These are phyloP conservation scores for Heteropelma amictum DNA, from an alignment of 2,888 invertebrate genomes.

Conservation along the genomic window DNA sequence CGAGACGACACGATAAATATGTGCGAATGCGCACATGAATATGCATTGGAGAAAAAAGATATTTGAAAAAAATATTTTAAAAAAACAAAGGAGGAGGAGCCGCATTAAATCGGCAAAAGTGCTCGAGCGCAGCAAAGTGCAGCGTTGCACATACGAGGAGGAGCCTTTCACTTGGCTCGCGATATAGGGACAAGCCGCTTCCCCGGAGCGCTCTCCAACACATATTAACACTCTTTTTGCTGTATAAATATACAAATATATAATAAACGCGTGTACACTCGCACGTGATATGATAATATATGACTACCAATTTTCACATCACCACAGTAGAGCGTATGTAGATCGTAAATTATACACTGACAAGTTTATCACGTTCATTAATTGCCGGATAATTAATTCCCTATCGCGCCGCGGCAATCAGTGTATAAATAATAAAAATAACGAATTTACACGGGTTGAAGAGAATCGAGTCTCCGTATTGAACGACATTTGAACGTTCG, in stretches of 20 bases:
- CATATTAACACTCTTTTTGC: neutral
- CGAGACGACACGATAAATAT: constrained; percentile 1
- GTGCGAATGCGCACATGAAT: neutral
- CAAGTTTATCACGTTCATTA: constrained; percentile 45
- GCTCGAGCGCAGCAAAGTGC: constrained; percentile 33
- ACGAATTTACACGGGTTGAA: neutral
- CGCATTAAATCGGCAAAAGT: constrained; percentile 18
- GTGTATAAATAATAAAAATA: constrained; percentile 28
- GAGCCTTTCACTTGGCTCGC: constrained; percentile 36
- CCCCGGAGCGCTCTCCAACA: constrained; percentile 1
- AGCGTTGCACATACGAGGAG: constrained; percentile 24
- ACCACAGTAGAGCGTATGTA: neutral
- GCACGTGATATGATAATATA: no score
- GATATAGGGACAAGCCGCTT: constrained; percentile 17
- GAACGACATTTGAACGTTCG: neutral
- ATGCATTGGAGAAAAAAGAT: no score
- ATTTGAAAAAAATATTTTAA: neutral
- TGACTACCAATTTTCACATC: constrained; percentile 21
- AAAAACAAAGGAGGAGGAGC: neutral
- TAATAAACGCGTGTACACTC: neutral
- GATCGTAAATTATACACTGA: constrained; percentile 31
- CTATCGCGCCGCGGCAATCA: constrained; percentile 21
- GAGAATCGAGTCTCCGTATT: neutral
- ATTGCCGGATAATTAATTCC: constrained; percentile 47
- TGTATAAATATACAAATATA: neutral